Percentiles rank a stretch among this genome's conserved stretches.
phyloP scores from a whole-genome alignment of 1,140 invertebrate genomes.

The Tetramorium simillimum region DNA sequence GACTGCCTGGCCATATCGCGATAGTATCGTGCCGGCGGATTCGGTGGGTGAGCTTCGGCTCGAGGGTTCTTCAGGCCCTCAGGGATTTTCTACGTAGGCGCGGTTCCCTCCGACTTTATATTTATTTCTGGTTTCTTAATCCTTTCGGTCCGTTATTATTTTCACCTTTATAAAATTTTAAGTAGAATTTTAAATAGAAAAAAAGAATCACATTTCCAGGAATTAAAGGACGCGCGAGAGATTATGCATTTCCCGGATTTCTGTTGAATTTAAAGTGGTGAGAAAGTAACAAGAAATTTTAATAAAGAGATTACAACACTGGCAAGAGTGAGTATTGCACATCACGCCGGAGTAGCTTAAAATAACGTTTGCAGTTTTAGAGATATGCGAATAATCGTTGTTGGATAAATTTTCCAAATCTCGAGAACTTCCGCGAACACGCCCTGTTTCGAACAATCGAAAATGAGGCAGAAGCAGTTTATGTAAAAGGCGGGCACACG shows the following conservation, averaged over 20 bases:
- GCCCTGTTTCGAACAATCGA: not conserved
- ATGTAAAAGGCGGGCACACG: not conserved
- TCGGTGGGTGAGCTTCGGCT: conserved; percentile 33
- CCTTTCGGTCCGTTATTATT: not conserved
- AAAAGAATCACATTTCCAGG: not conserved
- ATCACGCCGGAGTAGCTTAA: not conserved
- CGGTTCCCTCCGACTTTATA: not conserved
- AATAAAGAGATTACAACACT: not conserved
- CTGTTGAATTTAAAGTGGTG: not conserved
- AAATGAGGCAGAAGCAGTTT: not conserved
- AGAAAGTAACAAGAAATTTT: not conserved
- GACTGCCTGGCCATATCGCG: conserved; percentile 29
- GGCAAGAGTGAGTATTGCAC: not conserved
- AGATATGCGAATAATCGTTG: not conserved
- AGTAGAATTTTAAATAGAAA: too few species aligned
- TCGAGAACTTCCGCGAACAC: not conserved
- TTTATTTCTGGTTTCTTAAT: conserved; percentile 9
- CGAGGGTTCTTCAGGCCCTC: conserved; percentile 9
- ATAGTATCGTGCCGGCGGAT: conserved; percentile 38
- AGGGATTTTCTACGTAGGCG: conserved; percentile 20
- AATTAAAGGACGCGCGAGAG: not conserved
- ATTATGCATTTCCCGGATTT: not conserved
- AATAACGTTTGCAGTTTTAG: not conserved
- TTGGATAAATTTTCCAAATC: not conserved
- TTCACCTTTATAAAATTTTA: not conserved